Evolutionary conservation across 2,888 invertebrate species (phyloP).

Genomic region (Epirrhoe tristata): DNA sequence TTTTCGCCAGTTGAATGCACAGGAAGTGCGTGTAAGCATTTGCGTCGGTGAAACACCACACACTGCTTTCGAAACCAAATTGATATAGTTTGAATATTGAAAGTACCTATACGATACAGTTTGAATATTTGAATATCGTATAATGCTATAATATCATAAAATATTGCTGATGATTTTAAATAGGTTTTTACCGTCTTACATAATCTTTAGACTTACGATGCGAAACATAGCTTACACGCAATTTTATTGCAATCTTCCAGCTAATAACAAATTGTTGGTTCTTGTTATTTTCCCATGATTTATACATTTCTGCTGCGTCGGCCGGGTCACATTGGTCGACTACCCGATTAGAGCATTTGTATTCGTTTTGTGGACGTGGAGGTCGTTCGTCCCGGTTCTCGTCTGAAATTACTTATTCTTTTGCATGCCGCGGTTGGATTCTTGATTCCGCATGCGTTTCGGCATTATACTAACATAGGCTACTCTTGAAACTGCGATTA

Average conservation of each 20-base stretch:
- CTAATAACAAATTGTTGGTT: conserved; percentile 55
- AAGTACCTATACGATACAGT: not conserved
- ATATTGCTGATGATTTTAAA: conserved; percentile 33
- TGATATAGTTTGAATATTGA: conserved; percentile 49
- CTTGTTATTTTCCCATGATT: conserved; percentile 59
- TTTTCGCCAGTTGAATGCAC: conserved; percentile 67
- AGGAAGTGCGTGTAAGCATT: conserved; percentile 81
- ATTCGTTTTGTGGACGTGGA: conserved; percentile 73
- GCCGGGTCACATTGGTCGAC: conserved; percentile 58
- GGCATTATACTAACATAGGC: conserved; percentile 55
- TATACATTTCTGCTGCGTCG: conserved; percentile 57
- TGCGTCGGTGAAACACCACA: conserved; percentile 62
- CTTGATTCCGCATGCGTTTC: conserved; percentile 70
- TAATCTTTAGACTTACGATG: conserved; percentile 35
- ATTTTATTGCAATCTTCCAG: conserved; percentile 52
- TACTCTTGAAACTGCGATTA: conserved; percentile 6
- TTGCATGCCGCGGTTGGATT: conserved; percentile 66
- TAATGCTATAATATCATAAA: not conserved
- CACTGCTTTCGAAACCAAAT: conserved; percentile 53
- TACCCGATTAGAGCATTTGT: conserved; percentile 69
- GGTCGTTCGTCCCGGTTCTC: conserved; percentile 84
- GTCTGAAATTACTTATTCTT: conserved; percentile 70
- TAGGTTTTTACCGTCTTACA: conserved; percentile 34
- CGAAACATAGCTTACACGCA: conserved; percentile 39
- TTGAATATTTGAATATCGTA: not conserved